Evolutionary conservation across 2,113 vertebrate species (phyloP).

Genomic region (Haemorhous mexicanus): DNA sequence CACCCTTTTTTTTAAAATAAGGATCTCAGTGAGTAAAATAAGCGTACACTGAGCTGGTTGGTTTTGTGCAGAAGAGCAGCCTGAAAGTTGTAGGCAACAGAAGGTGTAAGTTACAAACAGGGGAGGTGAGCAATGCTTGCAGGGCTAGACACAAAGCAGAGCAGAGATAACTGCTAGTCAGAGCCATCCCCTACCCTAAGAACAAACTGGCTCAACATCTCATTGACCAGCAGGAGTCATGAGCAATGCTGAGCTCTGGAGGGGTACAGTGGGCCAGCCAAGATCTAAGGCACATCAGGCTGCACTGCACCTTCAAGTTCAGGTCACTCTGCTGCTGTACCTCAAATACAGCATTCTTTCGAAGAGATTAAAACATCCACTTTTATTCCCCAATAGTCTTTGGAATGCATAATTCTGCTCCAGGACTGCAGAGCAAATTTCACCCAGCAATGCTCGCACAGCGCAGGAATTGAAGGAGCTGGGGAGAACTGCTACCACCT

Average conservation of each 20-base stretch:
- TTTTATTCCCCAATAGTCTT: neutral
- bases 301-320: neutral
- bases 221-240: neutral
- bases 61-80: neutral
- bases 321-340: neutral
- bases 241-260: neutral
- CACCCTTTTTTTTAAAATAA: neutral
- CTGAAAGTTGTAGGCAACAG: neutral
- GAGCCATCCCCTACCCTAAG: neutral
- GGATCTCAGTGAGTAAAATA: neutral
- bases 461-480: neutral
- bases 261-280: fast-evolving
- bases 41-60: neutral
- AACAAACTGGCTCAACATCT: neutral
- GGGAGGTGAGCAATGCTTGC: neutral
- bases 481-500: neutral
- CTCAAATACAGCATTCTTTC: neutral
- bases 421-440: neutral
- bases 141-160: neutral
- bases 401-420: neutral
- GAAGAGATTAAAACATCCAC: neutral
- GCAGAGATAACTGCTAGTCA: neutral
- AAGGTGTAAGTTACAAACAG: neutral
- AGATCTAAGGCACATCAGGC: neutral
- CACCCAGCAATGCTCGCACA: neutral